Evolutionary conservation across 2,113 vertebrate species (phyloP).

Genomic region (Halichoeres trimaculatus): DNA sequence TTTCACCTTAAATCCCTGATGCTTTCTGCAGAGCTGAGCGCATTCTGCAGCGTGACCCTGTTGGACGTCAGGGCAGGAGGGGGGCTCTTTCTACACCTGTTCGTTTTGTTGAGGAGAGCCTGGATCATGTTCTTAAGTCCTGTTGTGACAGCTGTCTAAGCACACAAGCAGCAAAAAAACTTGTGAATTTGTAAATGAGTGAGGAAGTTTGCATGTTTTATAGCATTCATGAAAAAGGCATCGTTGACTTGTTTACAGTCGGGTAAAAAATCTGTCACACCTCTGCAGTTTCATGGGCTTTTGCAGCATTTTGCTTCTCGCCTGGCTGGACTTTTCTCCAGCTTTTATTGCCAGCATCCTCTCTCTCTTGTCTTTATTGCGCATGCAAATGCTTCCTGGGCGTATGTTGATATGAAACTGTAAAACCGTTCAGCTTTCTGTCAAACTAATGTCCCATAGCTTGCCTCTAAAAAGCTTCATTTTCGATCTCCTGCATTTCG

Average conservation of each 20-base stretch:
- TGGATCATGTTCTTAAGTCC: constrained; percentile 41
- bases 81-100: constrained; percentile 61
- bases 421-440: neutral
- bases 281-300: constrained; percentile 28
- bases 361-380: neutral
- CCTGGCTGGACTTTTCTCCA: neutral
- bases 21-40: constrained; percentile 19
- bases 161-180: constrained; percentile 16
- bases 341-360: neutral
- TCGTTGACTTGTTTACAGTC: neutral
- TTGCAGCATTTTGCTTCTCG: neutral
- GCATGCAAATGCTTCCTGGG: constrained; percentile 32
- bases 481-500: constrained; percentile 21
- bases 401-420: constrained; percentile 1
- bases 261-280: constrained; percentile 11
- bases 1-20: constrained; percentile 31
- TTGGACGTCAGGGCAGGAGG: neutral
- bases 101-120: constrained; percentile 35
- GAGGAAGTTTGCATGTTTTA: neutral
- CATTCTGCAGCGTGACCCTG: constrained; percentile 43
- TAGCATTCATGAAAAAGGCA: neutral
- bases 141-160: constrained; percentile 78
- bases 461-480: neutral
- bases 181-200: constrained; percentile 11
- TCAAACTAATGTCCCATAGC: neutral